Percentiles rank a stretch among this genome's conserved stretches.
phyloP scores from a whole-genome alignment of 2,888 invertebrate genomes.

The Sphinx pinastri region DNA sequence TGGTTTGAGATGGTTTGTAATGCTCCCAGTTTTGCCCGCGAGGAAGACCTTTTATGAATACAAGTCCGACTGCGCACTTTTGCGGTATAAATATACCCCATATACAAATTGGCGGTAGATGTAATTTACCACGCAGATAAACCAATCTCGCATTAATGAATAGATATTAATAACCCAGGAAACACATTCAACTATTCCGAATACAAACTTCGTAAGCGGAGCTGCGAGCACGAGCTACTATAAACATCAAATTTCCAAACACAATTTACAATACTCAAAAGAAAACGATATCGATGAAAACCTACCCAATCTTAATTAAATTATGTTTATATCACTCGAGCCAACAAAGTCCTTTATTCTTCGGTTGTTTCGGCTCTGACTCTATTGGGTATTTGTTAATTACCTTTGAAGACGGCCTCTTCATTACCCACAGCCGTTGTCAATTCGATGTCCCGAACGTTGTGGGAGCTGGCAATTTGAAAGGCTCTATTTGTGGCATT shows the following conservation, averaged over 20 bases:
- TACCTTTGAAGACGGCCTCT: conserved; percentile 25
- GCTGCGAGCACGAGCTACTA: not conserved
- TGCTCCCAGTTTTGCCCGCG: too few relatives aligned
- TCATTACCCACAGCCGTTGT: conserved; percentile 13
- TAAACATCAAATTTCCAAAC: not conserved
- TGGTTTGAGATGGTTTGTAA: too few relatives aligned
- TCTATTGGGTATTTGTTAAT: conserved; percentile 24
- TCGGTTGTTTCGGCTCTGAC: conserved; percentile 7
- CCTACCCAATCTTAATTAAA: conserved; percentile 24
- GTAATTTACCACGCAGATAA: too few relatives aligned
- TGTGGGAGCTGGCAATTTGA: not conserved
- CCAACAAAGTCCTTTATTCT: conserved; percentile 27
- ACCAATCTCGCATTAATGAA: too few relatives aligned
- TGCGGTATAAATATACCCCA: too few relatives aligned
- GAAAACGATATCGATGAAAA: conserved; percentile 17
- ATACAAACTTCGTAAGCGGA: not conserved
- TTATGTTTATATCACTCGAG: conserved; percentile 22
- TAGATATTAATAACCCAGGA: too few relatives aligned
- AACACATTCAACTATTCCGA: not conserved
- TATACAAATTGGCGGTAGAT: too few relatives aligned
- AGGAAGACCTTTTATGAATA: too few relatives aligned
- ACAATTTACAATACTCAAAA: conserved; percentile 10
- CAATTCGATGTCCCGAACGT: conserved; percentile 17
- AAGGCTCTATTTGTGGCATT: not conserved
- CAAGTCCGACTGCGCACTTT: too few relatives aligned